Evolutionary conservation across 2,888 invertebrate genomes (phyloP).

Genomic region (Linhomoeus sp.): DNA sequence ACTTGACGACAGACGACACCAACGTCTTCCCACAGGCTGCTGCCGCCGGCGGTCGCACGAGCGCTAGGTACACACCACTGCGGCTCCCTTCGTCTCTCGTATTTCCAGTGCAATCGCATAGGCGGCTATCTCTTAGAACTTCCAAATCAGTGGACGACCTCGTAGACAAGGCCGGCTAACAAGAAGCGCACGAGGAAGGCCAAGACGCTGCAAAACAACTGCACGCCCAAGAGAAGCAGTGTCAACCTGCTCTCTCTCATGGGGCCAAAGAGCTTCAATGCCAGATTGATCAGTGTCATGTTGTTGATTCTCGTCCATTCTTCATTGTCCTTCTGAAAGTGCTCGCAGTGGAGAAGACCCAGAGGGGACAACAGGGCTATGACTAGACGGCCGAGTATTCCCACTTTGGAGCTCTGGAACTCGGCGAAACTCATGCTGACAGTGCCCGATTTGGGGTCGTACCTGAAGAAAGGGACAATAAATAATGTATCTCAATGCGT

Average conservation of each 20-base stretch:
- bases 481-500: too few relatives aligned
- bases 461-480: constrained; percentile 26
- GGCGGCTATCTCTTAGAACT: too few relatives aligned
- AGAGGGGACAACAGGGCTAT: constrained; percentile 33
- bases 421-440: constrained; percentile 58
- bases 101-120: too few relatives aligned
- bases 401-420: constrained; percentile 50
- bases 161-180: constrained; percentile 22
- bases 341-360: constrained; percentile 32
- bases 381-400: constrained; percentile 42
- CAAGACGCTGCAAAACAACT: constrained; percentile 37
- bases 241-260: constrained; percentile 63
- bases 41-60: too few relatives aligned
- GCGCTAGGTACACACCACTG: too few relatives aligned
- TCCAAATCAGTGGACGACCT: constrained; percentile 19
- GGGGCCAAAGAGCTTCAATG: constrained; percentile 57
- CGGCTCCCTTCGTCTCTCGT: too few relatives aligned
- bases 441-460: constrained; percentile 42
- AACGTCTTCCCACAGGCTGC: too few relatives aligned
- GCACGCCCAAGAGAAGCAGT: constrained; percentile 50
- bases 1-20: too few relatives aligned
- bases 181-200: constrained; percentile 13
- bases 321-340: constrained; percentile 17
- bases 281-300: constrained; percentile 77
- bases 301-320: constrained; percentile 48